phyloP scores from a whole-genome alignment of 2,797 vertebrate species.

The Coccyzus lansbergi region DNA sequence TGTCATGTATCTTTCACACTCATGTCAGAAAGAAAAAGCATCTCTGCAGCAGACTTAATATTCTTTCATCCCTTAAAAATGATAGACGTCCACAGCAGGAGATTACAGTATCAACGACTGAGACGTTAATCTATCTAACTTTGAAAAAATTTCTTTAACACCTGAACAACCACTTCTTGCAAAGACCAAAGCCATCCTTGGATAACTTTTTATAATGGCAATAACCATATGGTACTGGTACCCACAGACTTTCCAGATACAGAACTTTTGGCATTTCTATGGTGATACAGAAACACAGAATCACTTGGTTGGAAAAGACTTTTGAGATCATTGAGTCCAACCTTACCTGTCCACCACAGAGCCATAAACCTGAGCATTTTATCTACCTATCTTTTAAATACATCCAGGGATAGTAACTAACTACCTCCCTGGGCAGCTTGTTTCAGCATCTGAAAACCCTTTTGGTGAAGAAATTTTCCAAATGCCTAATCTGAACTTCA shows the following conservation, averaged over 20 bases:
- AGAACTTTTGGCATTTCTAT: background rate
- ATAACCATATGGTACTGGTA: background rate
- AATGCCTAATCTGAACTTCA: no score
- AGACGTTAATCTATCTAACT: conserved; percentile 50
- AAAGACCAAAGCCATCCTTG: background rate
- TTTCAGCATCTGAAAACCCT: no score
- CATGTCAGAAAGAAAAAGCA: conserved; percentile 64
- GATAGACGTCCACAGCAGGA: conserved; percentile 62
- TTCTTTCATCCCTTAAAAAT: conserved; percentile 67
- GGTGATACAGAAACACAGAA: background rate
- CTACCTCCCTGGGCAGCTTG: no score
- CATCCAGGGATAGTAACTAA: no score
- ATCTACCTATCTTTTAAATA: no score
- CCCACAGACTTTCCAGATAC: background rate
- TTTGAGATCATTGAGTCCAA: no score
- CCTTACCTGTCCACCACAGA: no score
- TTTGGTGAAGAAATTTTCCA: no score
- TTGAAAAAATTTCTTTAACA: conserved; percentile 24
- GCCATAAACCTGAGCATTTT: no score
- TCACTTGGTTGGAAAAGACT: no score
- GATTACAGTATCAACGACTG: conserved; percentile 27
- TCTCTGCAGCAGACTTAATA: conserved; percentile 43
- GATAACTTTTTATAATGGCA: background rate
- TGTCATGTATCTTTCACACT: conserved; percentile 66
- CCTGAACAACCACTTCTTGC: background rate